Conservation (phyloP, 2,113 vertebrate genomes). For the Oxyura jamaicensis region DNA sequence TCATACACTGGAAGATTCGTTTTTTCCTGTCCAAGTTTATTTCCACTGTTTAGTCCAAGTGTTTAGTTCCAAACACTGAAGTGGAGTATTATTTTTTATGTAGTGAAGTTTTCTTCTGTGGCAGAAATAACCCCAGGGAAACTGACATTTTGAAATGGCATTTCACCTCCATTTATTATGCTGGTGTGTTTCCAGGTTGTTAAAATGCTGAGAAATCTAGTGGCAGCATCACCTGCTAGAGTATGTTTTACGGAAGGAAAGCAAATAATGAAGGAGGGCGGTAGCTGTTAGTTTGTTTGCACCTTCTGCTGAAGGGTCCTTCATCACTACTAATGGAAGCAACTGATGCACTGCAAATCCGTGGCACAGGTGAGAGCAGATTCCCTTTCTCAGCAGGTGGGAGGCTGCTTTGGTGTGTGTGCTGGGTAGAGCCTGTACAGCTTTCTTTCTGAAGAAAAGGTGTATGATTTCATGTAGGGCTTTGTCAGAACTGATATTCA, state of each 20-base stretch:
- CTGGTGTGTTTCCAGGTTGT: background rate
- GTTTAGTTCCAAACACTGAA: background rate
- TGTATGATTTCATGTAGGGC: background rate
- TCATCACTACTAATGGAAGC: background rate
- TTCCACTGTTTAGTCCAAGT: background rate
- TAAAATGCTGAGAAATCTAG: slow-evolving; percentile 1
- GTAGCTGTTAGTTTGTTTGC: background rate
- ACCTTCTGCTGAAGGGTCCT: background rate
- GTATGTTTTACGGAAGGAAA: background rate
- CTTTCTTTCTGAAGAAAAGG: background rate
- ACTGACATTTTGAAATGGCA: background rate
- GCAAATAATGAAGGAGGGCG: background rate
- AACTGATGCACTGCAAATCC: background rate
- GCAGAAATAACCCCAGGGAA: background rate
- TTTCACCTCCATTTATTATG: background rate
- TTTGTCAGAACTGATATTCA: background rate
- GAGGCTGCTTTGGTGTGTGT: background rate
- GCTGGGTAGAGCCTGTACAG: background rate
- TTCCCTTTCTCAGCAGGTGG: background rate
- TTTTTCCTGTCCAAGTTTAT: background rate
- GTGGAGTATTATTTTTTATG: background rate
- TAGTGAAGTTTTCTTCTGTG: background rate
- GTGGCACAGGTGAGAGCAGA: background rate
- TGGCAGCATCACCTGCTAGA: slow-evolving; percentile 21
- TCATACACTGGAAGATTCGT: background rate